These are phyloP conservation scores for Cynopterus brachyotis DNA, from an alignment of 2,113 vertebrate genomes.

Conservation along the genomic window DNA sequence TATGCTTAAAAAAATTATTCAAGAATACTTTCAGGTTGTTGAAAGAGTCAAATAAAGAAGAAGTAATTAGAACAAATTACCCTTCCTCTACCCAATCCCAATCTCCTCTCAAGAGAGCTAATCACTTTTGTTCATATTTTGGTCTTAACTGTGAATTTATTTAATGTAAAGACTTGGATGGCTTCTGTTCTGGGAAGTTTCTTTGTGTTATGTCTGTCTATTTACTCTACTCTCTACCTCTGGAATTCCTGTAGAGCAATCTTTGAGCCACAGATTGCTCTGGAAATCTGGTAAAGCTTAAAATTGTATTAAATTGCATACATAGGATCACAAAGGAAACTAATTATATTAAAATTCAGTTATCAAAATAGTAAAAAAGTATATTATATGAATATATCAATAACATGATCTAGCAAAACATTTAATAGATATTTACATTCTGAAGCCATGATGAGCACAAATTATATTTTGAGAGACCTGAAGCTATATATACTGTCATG, in stretches of 20 bases:
- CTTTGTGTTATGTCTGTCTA: background rate
- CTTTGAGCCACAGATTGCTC: background rate
- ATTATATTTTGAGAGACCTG: background rate
- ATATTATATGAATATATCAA: background rate
- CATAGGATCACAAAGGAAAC: background rate
- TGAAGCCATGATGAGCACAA: background rate
- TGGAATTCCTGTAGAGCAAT: background rate
- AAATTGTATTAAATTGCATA: background rate
- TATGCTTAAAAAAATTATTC: background rate
- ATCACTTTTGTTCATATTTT: constrained; percentile 5
- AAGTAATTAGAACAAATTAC: background rate
- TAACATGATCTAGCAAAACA: background rate
- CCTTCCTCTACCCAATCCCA: background rate
- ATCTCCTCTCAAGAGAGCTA: background rate
- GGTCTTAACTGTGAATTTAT: constrained; percentile 11
- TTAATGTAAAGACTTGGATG: background rate
- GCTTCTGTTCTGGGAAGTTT: background rate
- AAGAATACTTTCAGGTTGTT: background rate
- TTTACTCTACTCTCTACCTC: background rate
- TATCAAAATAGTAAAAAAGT: background rate
- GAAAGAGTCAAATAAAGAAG: constrained; percentile 15
- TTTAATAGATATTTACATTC: constrained; percentile 17
- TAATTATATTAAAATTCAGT: constrained; percentile 2
- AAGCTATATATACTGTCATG: background rate
- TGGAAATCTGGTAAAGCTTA: background rate